Percentiles rank a stretch among this genome's conserved stretches.
These are phyloP conservation scores for Mercenaria mercenaria DNA, from an alignment of 1,140 invertebrate species.

Conservation along the genomic window DNA sequence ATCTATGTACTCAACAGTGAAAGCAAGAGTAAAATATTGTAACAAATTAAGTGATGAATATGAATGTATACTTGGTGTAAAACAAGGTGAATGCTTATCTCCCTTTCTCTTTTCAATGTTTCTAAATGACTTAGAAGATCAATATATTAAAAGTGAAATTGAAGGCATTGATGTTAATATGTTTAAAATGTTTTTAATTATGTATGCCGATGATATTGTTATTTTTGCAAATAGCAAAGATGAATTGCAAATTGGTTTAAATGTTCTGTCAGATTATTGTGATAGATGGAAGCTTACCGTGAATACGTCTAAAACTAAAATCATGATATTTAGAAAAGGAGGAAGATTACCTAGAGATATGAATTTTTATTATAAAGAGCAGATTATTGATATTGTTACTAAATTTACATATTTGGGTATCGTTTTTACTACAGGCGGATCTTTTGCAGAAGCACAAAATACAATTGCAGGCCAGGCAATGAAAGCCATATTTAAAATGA, in stretches of 20 bases:
- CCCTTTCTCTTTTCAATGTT: conserved; percentile 40
- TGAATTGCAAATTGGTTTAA: conserved; percentile 28
- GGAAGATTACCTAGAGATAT: not conserved
- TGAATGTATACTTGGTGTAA: conserved; percentile 11
- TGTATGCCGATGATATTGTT: conserved; percentile 61
- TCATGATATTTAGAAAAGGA: not conserved
- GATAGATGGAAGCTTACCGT: conserved; percentile 32
- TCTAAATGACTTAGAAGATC: conserved; percentile 50
- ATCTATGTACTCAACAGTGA: conserved; percentile 42
- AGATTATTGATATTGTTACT: not conserved
- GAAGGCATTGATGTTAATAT: not conserved
- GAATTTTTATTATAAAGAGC: conserved; percentile 1
- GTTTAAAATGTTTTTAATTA: conserved; percentile 40
- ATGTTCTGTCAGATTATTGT: conserved; percentile 41
- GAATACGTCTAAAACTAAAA: conserved; percentile 47
- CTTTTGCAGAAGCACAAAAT: not conserved
- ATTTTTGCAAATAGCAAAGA: conserved; percentile 43
- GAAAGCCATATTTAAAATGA: conserved; percentile 12
- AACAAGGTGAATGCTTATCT: conserved; percentile 52
- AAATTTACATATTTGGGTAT: conserved; percentile 15
- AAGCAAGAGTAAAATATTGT: not conserved
- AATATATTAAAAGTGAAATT: not conserved
- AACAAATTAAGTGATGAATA: not conserved
- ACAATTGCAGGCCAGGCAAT: not conserved
- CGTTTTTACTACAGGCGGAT: not conserved